Conservation (phyloP, 2,888 invertebrate species). For the Apodemia zela region DNA sequence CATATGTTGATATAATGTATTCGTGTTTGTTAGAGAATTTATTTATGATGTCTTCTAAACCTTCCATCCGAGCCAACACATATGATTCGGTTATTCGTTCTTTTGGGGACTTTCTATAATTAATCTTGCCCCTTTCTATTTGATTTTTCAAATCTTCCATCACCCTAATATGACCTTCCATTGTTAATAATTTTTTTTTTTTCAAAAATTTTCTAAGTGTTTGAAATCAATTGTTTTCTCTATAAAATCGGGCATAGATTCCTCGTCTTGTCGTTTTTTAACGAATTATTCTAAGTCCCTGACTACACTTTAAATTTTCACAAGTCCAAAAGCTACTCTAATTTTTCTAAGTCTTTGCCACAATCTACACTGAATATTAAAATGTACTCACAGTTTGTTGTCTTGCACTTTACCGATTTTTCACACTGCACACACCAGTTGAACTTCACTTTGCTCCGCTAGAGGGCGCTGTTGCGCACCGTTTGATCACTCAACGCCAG, state of each 20-base stretch:
- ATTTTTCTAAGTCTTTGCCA: too few species aligned
- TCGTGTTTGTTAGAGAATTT: too few species aligned
- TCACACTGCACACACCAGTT: too few species aligned
- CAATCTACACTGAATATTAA: too few species aligned
- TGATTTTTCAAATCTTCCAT: background rate
- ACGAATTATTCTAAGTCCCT: too few species aligned
- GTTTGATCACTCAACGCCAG: too few species aligned
- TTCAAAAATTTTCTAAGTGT: background rate
- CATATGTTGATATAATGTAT: too few species aligned
- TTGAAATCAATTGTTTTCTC: background rate
- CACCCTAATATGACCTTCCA: background rate
- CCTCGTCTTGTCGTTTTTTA: background rate
- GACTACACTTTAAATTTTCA: background rate
- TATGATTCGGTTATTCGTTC: background rate
- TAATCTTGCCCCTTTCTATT: background rate
- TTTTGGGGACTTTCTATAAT: background rate
- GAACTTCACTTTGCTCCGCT: too few species aligned
- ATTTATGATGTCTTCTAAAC: background rate
- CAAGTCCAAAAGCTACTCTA: too few species aligned
- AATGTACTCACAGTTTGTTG: too few species aligned
- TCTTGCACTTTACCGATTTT: too few species aligned
- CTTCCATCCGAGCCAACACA: background rate
- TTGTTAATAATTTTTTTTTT: background rate
- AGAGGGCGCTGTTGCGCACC: too few species aligned
- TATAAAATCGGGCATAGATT: background rate